These are phyloP conservation scores for Tetranychus truncatus DNA, from an alignment of 2,888 invertebrate genomes.

Conservation along the genomic window DNA sequence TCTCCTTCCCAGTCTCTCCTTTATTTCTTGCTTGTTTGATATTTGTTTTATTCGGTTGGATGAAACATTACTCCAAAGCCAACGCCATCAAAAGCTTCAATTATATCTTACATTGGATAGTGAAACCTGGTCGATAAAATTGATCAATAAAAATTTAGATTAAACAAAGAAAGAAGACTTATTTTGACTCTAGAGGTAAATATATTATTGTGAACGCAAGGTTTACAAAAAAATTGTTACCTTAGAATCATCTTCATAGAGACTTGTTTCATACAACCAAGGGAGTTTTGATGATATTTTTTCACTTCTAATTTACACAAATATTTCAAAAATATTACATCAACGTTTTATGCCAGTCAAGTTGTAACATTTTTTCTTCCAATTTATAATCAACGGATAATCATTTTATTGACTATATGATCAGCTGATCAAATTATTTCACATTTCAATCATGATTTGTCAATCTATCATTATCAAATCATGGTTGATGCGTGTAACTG, in stretches of 20 bases:
- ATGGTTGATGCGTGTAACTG: too few species aligned
- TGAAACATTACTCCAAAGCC: not conserved
- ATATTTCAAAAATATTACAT: too few species aligned
- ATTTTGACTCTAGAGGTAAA: not conserved
- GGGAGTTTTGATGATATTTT: too few species aligned
- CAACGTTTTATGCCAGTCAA: too few species aligned
- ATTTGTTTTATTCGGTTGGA: not conserved
- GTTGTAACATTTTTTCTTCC: too few species aligned
- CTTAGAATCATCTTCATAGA: not conserved
- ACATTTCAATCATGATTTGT: too few species aligned
- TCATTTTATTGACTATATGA: too few species aligned
- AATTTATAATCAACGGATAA: too few species aligned
- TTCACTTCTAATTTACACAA: too few species aligned
- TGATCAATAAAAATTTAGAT: not conserved
- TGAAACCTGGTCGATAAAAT: not conserved
- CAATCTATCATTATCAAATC: too few species aligned
- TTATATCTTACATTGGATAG: not conserved
- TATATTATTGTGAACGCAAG: not conserved
- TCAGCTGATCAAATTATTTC: too few species aligned
- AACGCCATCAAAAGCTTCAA: not conserved
- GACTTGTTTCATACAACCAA: too few species aligned
- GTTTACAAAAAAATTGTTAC: not conserved
- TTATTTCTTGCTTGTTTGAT: not conserved
- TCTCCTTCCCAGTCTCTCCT: not conserved
- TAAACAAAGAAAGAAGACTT: not conserved